These are phyloP conservation scores for Euura lappo DNA, from an alignment of 1,140 invertebrate genomes.

Conservation along the genomic window DNA sequence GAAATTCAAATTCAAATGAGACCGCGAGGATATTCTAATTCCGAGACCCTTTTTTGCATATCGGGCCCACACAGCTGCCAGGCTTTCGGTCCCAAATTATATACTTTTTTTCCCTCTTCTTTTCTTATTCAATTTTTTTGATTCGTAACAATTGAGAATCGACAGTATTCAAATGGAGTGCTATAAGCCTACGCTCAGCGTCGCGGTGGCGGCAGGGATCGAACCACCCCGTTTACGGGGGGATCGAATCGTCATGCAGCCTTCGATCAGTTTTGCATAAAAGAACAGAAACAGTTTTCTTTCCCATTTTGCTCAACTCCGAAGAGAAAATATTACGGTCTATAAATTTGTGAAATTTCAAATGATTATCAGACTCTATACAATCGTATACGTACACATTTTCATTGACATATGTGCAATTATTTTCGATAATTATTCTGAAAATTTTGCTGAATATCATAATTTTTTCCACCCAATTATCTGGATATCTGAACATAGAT, in stretches of 20 bases:
- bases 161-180: conserved; percentile 42
- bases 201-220: conserved; percentile 26
- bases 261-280: conserved; percentile 24
- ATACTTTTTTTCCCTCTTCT: conserved; percentile 25
- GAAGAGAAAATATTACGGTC: too few relatives aligned
- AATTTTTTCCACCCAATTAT: too few relatives aligned
- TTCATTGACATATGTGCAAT: too few relatives aligned
- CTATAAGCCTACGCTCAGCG: conserved; percentile 27
- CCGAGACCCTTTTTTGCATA: conserved; percentile 59
- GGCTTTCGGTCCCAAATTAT: conserved; percentile 39
- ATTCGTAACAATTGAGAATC: conserved; percentile 41
- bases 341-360: too few relatives aligned
- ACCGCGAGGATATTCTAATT: conserved; percentile 63
- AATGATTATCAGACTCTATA: too few relatives aligned
- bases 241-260: conserved; percentile 11
- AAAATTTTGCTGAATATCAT: too few relatives aligned
- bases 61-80: conserved; percentile 52
- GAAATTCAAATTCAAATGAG: conserved; percentile 63
- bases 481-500: too few relatives aligned
- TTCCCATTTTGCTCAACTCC: too few relatives aligned
- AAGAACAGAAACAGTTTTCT: neutral
- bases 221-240: conserved; percentile 13
- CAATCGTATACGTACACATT: too few relatives aligned
- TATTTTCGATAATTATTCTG: too few relatives aligned
- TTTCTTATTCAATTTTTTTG: conserved; percentile 27